These are phyloP conservation scores for Solea senegalensis DNA, from an alignment of 2,113 vertebrate genomes.

Conservation along the genomic window DNA sequence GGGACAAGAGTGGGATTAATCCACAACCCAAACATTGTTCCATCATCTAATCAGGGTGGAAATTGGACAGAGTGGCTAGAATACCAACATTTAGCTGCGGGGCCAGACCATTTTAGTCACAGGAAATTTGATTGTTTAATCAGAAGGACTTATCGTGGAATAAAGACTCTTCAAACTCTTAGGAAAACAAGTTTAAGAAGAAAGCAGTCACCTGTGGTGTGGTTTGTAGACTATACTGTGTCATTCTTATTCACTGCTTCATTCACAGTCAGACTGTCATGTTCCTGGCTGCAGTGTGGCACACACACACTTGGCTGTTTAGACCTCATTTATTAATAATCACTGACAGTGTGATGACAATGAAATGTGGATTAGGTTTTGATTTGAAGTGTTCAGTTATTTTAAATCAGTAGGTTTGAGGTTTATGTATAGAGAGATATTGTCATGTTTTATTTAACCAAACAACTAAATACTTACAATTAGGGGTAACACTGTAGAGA, in stretches of 20 bases:
- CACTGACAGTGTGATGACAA: neutral
- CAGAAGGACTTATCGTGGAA: slow-evolving; percentile 52
- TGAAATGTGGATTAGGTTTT: too few relatives aligned
- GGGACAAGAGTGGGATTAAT: slow-evolving; percentile 61
- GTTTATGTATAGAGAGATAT: too few relatives aligned
- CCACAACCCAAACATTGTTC: slow-evolving; percentile 71
- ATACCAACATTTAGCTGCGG: slow-evolving; percentile 69
- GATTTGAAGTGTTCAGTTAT: too few relatives aligned
- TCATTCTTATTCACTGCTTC: slow-evolving; percentile 16
- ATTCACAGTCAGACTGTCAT: neutral
- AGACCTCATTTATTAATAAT: slow-evolving; percentile 22
- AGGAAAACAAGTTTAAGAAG: slow-evolving; percentile 37
- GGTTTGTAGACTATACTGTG: neutral
- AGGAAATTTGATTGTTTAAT: slow-evolving; percentile 61
- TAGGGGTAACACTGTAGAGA: too few relatives aligned
- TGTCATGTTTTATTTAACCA: too few relatives aligned
- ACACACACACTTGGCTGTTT: slow-evolving; percentile 28
- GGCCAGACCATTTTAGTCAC: slow-evolving; percentile 48
- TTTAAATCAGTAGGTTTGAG: too few relatives aligned
- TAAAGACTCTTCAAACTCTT: slow-evolving; percentile 39
- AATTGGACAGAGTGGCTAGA: slow-evolving; percentile 52
- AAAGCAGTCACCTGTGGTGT: slow-evolving; percentile 10
- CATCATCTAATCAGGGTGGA: slow-evolving; percentile 68
- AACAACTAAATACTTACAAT: too few relatives aligned
- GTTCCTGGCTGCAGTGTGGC: slow-evolving; percentile 14